A percentile compares a stretch with the other conserved stretches of the same genome.
Conservation (phyloP, 1,140 invertebrate species). For the Venturia canescens region DNA sequence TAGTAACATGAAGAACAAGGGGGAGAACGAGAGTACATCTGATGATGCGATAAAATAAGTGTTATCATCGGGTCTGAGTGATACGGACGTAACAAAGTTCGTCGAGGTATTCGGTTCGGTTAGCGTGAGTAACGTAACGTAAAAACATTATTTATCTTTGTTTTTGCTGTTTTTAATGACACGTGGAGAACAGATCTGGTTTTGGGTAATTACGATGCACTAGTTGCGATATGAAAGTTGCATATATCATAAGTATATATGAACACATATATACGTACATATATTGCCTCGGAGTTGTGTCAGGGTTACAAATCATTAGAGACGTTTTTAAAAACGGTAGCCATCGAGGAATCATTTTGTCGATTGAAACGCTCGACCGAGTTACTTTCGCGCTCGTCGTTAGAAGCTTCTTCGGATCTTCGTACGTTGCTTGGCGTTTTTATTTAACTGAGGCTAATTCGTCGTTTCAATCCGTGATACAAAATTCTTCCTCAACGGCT, state of each 20-base stretch:
- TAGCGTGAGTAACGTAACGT: neutral
- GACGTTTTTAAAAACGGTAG: neutral
- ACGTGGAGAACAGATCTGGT: neutral
- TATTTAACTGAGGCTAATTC: too few relatives aligned
- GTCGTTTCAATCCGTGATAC: neutral
- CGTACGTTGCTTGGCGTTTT: too few relatives aligned
- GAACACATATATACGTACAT: too few relatives aligned
- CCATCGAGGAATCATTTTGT: too few relatives aligned
- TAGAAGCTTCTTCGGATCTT: too few relatives aligned
- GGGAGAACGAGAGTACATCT: neutral
- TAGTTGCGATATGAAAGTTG: constrained; percentile 7
- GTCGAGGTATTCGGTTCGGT: constrained; percentile 17
- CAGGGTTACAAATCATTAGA: neutral
- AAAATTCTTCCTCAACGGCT: neutral
- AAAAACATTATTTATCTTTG: neutral
- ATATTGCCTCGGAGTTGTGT: neutral
- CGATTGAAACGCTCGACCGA: too few relatives aligned
- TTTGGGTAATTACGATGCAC: neutral
- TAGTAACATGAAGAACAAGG: neutral
- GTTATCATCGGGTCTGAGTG: neutral
- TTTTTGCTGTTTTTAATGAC: neutral
- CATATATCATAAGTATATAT: neutral
- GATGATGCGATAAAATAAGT: neutral
- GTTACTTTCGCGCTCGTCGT: too few relatives aligned
- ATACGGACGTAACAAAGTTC: neutral